Base-by-base conservation (phyloP, 1,140 invertebrate species). In the Drosophila bipectinata region DNA sequence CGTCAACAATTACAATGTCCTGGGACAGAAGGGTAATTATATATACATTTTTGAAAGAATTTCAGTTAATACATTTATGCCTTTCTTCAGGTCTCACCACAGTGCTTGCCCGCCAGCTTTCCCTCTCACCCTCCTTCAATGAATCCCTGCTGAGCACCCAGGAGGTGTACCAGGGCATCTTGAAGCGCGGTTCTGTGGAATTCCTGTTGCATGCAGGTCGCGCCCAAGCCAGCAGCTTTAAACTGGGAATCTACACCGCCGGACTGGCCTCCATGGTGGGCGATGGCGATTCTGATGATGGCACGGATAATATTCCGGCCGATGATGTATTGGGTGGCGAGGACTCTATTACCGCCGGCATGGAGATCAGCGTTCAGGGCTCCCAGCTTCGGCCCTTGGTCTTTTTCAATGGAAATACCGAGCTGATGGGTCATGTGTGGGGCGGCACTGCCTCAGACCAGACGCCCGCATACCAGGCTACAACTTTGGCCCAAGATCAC, bases 351-450 rank as follows among this genome's bases (percentile, higher is more conserved):
- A 97, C 96, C 0, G 97, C 97, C 12, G 97, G 97, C 24, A 96
- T 98, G 94, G 95, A 97, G 88, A 93, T 98, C 2, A 94, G 94
- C 1, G 92, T 98, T 1, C 92, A 97, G 48, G 97, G 95, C 14
- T 95, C 96, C 0, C 94, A 96, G 61, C 92, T 98, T 8, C 92
- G 97, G 51, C 97, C 97, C 0, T 96, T 97, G 67, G 93, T 96
- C 12, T 98, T 98, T 82, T 98, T 98, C 91, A 94, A 93, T 2
- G 96, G 97, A 0, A 96, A 97, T 80, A 94, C 95, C 0, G 97
- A 98, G 87, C 92, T 98, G 0, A 98, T 98, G 97, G 94, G 97
- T 0, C 97, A 97, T 75, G 95, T 98, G 4, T 98, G 97, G 97
- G 95, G 95, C 0, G 96, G 96, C 0, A 96, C 95, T 3, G 96